Percentiles rank a stretch among this genome's conserved stretches.
Evolutionary conservation across 2,888 invertebrate genomes (phyloP).

Genomic region (Drosophila demipolita): DNA sequence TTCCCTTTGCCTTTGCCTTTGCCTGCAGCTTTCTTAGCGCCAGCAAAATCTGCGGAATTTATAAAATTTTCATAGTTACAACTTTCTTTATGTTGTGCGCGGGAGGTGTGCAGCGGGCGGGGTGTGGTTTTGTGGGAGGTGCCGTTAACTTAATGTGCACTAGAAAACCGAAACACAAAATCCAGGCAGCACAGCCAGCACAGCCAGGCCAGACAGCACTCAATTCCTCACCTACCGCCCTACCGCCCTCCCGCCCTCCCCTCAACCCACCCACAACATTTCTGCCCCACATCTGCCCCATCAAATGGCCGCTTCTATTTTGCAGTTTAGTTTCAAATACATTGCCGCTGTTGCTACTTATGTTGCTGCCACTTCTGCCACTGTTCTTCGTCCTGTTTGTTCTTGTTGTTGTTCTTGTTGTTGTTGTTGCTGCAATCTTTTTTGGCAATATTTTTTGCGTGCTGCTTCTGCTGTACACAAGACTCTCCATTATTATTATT

Average conservation of each 20-base stretch:
- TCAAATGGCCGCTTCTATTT: slow-evolving; percentile 64
- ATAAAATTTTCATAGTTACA: slow-evolving; percentile 83
- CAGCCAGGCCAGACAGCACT: neutral
- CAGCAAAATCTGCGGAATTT: slow-evolving; percentile 81
- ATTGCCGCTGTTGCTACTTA: slow-evolving; percentile 32
- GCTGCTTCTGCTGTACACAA: slow-evolving; percentile 66
- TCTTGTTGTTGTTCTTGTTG: neutral
- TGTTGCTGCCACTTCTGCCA: slow-evolving; percentile 1
- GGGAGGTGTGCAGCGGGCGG: neutral
- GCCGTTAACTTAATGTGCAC: slow-evolving; percentile 74
- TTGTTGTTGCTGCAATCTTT: slow-evolving; percentile 30
- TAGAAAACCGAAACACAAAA: slow-evolving; percentile 9
- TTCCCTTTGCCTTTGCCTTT: slow-evolving; percentile 30
- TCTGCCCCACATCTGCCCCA: neutral
- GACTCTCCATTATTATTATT: slow-evolving; percentile 77
- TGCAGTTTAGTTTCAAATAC: slow-evolving; percentile 80
- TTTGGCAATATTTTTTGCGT: slow-evolving; percentile 59
- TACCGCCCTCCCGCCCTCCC: no score
- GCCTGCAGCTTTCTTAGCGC: slow-evolving; percentile 71
- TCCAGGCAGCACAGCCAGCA: neutral
- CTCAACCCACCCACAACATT: neutral
- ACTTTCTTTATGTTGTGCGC: slow-evolving; percentile 75
- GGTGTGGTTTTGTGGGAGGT: neutral
- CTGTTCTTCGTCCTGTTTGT: neutral
- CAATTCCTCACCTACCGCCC: neutral